Conservation (phyloP, 2,113 vertebrate species). For the Misgurnus mizolepis region DNA sequence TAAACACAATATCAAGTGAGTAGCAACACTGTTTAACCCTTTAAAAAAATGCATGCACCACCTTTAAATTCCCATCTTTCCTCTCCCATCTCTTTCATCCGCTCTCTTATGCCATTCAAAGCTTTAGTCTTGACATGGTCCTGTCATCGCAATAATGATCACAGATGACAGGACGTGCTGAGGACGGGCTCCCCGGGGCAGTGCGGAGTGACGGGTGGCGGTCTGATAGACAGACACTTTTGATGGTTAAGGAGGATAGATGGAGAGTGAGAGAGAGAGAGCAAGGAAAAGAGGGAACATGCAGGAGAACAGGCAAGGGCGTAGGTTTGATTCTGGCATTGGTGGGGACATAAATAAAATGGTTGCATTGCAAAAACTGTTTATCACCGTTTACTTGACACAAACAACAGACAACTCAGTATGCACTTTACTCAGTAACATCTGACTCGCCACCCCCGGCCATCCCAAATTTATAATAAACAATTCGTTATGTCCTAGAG, state of each 20-base stretch:
- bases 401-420: too few relatives aligned
- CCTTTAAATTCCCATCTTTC: slow-evolving; percentile 13
- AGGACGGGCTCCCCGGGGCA: slow-evolving; percentile 24
- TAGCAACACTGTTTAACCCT: too few relatives aligned
- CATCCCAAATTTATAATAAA: too few relatives aligned
- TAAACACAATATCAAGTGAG: too few relatives aligned
- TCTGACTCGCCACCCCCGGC: too few relatives aligned
- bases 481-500: too few relatives aligned
- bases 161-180: slow-evolving; percentile 25
- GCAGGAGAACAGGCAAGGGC: neutral
- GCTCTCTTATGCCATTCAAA: slow-evolving; percentile 20
- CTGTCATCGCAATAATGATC: slow-evolving; percentile 27
- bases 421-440: too few relatives aligned
- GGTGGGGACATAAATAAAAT: too few relatives aligned
- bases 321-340: too few relatives aligned
- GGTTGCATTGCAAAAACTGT: too few relatives aligned
- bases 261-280: neutral
- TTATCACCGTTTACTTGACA: too few relatives aligned
- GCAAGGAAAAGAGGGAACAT: neutral
- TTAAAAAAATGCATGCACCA: too few relatives aligned
- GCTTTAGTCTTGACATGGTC: neutral
- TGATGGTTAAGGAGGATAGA: neutral
- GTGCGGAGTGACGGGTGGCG: neutral
- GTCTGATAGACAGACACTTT: slow-evolving; percentile 13
- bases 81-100: neutral